Base-by-base conservation (phyloP, 2,797 vertebrate species). In the Avahi laniger region DNA sequence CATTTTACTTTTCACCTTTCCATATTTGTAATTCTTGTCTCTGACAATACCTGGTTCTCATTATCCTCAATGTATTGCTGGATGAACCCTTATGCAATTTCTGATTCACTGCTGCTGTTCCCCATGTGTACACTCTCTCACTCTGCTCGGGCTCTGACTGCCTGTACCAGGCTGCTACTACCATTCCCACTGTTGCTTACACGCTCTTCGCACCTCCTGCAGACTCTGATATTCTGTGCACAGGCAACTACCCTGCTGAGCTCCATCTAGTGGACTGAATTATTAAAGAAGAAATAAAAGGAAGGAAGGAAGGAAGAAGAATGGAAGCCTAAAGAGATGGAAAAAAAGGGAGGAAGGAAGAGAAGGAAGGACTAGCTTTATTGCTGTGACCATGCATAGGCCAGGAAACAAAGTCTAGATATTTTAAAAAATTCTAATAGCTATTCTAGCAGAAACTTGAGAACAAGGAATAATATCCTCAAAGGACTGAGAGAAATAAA, bases 221-320 rank as follows among this genome's bases (percentile, higher is more conserved):
- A 13, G 33, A 61, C 13, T 46, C 28, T 26, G 18, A 2, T 41
- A 54, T 48, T 30, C 48, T 41, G 26, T 41, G 35, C 48, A 41
- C 12, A 59, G 63, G 82, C 20, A 54, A 41, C 48, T 48, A 41
- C 82, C 17, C 76, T 82, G 59, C 50, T 87, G 28, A 35, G 7
- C 30, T 10, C 48, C 48, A 46, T 48, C 15, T 84, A 94, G 41
- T 63, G n/a, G 63, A 30, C 26, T 57, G 20, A 72, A 38, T 57
- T 87, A 86, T 75, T 41, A 79, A 57, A 96, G 46, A 92, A 38
- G 41, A 83, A 95, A 88, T 73, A 30, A 61, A 80, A 86, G 26
- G 46, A 52, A 35, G 46, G 48, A 88, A 87, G 35, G n/a, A 75
- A 69, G 30, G 14, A 30, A 38, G 63, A 61, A 61, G 33, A 4